These are phyloP conservation scores for Microctonus hyperodae DNA, from an alignment of 2,888 invertebrate species.

Conservation along the genomic window DNA sequence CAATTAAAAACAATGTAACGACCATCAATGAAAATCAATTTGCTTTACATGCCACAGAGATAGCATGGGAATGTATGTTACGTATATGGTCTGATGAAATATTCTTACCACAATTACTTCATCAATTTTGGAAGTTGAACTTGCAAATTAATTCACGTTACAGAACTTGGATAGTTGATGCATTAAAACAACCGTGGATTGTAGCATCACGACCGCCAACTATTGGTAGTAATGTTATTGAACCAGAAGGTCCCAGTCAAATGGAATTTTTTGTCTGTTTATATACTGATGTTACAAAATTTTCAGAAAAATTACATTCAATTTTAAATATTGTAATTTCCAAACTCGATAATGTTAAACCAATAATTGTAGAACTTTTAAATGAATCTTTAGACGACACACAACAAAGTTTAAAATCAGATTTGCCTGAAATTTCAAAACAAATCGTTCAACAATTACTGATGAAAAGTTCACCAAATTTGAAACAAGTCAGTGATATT, in stretches of 20 bases:
- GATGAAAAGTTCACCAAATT: constrained; percentile 66
- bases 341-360: constrained; percentile 46
- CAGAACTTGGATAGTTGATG: constrained; percentile 72
- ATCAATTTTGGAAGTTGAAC: constrained; percentile 85
- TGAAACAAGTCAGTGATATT: constrained; percentile 89
- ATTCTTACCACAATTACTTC: constrained; percentile 79
- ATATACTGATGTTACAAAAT: constrained; percentile 60
- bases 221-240: constrained; percentile 45
- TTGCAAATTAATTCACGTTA: constrained; percentile 85
- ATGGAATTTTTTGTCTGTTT: constrained; percentile 61
- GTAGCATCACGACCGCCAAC: constrained; percentile 48
- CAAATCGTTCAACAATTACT: constrained; percentile 61
- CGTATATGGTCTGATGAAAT: constrained; percentile 82
- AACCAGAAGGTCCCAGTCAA: constrained; percentile 44
- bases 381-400: constrained; percentile 46
- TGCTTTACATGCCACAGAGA: constrained; percentile 62
- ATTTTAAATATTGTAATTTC: constrained; percentile 48
- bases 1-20: constrained; percentile 46
- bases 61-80: constrained; percentile 66
- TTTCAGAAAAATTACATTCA: constrained; percentile 52
- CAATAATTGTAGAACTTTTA: constrained; percentile 45
- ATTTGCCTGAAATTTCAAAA: constrained; percentile 57
- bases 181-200: constrained; percentile 50
- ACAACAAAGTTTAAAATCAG: constrained; percentile 32
- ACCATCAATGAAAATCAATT: constrained; percentile 46